These are phyloP conservation scores for Petroica traversi DNA, from an alignment of 2,113 vertebrate species.

Conservation along the genomic window DNA sequence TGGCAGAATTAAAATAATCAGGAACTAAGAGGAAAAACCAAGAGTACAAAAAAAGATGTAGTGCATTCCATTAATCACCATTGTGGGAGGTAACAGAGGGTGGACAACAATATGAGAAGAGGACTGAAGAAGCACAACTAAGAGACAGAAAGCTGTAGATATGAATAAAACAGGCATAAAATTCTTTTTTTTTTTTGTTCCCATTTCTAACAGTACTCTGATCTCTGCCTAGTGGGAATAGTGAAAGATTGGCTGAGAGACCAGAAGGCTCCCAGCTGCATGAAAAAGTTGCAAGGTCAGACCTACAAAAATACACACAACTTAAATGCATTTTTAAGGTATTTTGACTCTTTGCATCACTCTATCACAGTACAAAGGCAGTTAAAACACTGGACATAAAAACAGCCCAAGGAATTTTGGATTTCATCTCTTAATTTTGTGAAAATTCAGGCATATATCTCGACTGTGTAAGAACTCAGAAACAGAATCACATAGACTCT, in stretches of 20 bases:
- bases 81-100: conserved; percentile 58
- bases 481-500: neutral
- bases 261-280: neutral
- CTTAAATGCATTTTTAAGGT: neutral
- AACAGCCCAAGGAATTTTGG: neutral
- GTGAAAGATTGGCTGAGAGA: neutral
- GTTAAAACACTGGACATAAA: neutral
- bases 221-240: neutral
- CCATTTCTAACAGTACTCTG: neutral
- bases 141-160: conserved; percentile 29
- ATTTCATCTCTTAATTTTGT: neutral
- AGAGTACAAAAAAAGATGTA: conserved; percentile 58
- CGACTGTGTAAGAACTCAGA: neutral
- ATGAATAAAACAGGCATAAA: neutral
- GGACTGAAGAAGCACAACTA: conserved; percentile 12
- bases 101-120: conserved; percentile 33
- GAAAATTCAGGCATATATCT: neutral
- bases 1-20: conserved; percentile 72
- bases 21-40: conserved; percentile 70
- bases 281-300: neutral
- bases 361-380: neutral
- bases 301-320: neutral
- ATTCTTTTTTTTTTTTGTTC: neutral
- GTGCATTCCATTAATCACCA: conserved; percentile 64
- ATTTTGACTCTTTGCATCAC: neutral